Base-by-base conservation (phyloP, 2,797 vertebrate species). In the Onychomys torridus region DNA sequence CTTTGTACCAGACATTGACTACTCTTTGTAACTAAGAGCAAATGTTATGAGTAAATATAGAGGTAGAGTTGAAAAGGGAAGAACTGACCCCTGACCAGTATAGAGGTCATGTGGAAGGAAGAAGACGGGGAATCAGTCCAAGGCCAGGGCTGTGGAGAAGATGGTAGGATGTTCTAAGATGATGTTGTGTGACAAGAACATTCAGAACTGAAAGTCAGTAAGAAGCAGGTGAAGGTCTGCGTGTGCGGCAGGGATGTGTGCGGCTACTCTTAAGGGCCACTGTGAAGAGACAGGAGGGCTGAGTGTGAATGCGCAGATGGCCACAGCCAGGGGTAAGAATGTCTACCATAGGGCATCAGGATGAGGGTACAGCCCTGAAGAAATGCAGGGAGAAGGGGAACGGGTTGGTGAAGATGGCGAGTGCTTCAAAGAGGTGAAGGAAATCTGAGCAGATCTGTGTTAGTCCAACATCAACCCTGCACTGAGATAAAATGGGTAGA, bases 321-420 rank as follows among this genome's bases (percentile, higher is more conserved):
- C 5, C 2, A 23, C 10, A 59, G 17, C 12, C 1, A 14, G 19
- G 19, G 14, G 8, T 79, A 63, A 67, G 12, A 32, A 32, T 3
- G 2, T 7, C 27, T 32, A 3, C 25, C 27, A 17, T 52, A 8
- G 17, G 4, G 5, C 0, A 17, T 25, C 5, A n/a, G 23, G 29
- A 46, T 27, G 37, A 23, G 2, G 0, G 2, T 6, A 13, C 3
- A 9, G 16, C 23, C 4, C 12, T 16, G 4, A 6, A 3, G 90
- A 37, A 75, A 40, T 46, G 17, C 34, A 52, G 57, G 34, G 6
- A 61, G 32, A n/a, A 61, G 27, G 5, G 32, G 34, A 2, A 0
- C 1, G 27, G 21, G 59, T 0, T 46, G 12, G 6, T 14, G 3
- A 9, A 29, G 29, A 13, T 21, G n/a, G n/a, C 13, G 52, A n/a